phyloP scores from a whole-genome alignment of 2,113 vertebrate genomes.

The Girardinichthys multiradiatus region DNA sequence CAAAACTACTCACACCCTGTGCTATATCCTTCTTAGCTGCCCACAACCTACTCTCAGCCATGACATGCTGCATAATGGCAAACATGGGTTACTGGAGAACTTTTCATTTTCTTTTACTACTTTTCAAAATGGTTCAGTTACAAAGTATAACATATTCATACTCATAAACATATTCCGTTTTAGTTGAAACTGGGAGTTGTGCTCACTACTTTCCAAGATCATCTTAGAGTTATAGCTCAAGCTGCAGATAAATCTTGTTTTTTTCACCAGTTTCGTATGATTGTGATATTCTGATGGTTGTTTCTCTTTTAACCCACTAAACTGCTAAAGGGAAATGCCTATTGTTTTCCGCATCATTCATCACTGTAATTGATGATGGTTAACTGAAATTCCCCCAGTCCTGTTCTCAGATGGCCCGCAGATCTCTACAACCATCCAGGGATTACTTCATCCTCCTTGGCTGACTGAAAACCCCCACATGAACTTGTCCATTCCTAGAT shows the following conservation, averaged over 20 bases:
- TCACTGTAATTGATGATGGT: neutral
- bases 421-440: constrained; percentile 34
- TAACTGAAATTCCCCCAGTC: constrained; percentile 6
- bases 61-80: neutral
- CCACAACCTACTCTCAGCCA: neutral
- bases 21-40: constrained; percentile 10
- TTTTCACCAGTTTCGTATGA: neutral
- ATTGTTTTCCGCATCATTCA: constrained; percentile 7
- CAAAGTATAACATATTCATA: no score
- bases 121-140: no score
- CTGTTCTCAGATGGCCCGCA: constrained; percentile 34
- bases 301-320: neutral
- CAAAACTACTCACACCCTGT: neutral
- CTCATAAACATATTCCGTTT: no score
- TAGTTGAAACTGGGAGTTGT: rapidly evolving
- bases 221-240: neutral
- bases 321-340: neutral
- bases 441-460: constrained; percentile 40
- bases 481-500: constrained; percentile 28
- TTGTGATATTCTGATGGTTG: neutral
- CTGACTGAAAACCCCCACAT: constrained; percentile 39
- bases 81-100: neutral
- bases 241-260: neutral
- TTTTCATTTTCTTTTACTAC: no score
- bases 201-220: neutral